Evolutionary conservation across 2,888 invertebrate genomes (phyloP).

Genomic region (Pheosia gnoma): DNA sequence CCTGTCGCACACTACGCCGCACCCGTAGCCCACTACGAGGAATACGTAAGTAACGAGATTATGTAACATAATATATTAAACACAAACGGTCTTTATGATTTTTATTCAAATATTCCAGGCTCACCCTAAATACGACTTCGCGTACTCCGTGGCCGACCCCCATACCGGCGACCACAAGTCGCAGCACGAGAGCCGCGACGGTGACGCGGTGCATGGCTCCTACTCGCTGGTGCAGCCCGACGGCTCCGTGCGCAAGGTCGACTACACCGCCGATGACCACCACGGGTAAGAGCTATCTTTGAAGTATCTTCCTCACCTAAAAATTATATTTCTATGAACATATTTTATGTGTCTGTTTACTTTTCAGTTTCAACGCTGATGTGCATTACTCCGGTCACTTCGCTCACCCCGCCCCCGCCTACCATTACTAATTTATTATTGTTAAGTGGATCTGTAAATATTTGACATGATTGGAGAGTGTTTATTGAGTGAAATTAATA

Average conservation of each 20-base stretch:
- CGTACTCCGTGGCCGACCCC: conserved; percentile 83
- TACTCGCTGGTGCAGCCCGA: conserved; percentile 81
- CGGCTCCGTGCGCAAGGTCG: conserved; percentile 79
- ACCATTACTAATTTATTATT: conserved; percentile 52
- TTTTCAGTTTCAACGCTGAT: conserved; percentile 75
- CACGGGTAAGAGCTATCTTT: conserved; percentile 58
- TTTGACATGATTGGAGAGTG: conserved; percentile 42
- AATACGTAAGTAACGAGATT: background rate
- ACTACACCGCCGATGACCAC: conserved; percentile 80
- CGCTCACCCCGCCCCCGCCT: conserved; percentile 61
- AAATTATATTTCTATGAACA: background rate
- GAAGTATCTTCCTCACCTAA: background rate
- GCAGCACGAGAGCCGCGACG: conserved; percentile 72
- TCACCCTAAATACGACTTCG: conserved; percentile 80
- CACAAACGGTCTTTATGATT: background rate
- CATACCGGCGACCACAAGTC: conserved; percentile 86
- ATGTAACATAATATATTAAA: too few relatives aligned
- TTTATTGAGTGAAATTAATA: conserved; percentile 31
- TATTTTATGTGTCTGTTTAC: conserved; percentile 15
- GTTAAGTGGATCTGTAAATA: conserved; percentile 10
- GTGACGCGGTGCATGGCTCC: conserved; percentile 73
- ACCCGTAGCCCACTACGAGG: conserved; percentile 24
- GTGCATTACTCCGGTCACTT: conserved; percentile 74
- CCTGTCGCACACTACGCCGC: conserved; percentile 32
- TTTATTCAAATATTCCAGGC: conserved; percentile 49